A percentile compares a stretch with the other conserved stretches of the same genome.
Evolutionary conservation across 2,797 vertebrate species (phyloP).

Genomic region (Pitangus sulphuratus): DNA sequence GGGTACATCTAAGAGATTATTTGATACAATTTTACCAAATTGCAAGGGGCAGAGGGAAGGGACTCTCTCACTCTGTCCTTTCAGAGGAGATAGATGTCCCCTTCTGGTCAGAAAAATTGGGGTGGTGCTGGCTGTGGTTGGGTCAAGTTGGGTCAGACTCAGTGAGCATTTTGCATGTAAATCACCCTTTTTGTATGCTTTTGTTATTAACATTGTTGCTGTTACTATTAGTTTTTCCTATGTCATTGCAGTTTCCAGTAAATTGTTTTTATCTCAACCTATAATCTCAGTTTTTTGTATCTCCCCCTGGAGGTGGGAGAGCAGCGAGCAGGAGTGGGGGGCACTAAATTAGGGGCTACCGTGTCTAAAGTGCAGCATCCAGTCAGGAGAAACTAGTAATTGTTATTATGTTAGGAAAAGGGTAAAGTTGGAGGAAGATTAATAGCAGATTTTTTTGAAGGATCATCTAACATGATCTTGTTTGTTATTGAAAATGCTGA

Average conservation of each 20-base stretch:
- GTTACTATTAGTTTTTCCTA: not conserved
- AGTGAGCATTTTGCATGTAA: not conserved
- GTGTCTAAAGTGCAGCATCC: not conserved
- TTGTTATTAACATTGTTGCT: not conserved
- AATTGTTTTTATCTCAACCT: not conserved
- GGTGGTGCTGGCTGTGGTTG: no score
- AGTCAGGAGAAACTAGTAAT: not conserved
- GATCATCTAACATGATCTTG: not conserved
- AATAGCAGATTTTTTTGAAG: not conserved
- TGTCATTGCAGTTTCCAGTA: not conserved
- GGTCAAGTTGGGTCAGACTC: no score
- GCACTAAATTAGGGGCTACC: accelerated
- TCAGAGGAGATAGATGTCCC: accelerated
- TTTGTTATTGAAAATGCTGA: not conserved
- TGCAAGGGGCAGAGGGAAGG: not conserved
- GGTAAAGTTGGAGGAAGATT: not conserved
- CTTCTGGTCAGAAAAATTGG: not conserved
- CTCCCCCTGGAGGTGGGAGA: not conserved
- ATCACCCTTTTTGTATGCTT: not conserved
- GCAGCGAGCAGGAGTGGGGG: not conserved
- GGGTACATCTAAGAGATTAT: not conserved
- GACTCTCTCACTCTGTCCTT: not conserved
- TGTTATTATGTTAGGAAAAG: not conserved
- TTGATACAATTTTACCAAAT: not conserved
- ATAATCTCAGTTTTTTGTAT: not conserved